Base-by-base conservation (phyloP, 2,888 invertebrate species). In the Apamea crenata region DNA sequence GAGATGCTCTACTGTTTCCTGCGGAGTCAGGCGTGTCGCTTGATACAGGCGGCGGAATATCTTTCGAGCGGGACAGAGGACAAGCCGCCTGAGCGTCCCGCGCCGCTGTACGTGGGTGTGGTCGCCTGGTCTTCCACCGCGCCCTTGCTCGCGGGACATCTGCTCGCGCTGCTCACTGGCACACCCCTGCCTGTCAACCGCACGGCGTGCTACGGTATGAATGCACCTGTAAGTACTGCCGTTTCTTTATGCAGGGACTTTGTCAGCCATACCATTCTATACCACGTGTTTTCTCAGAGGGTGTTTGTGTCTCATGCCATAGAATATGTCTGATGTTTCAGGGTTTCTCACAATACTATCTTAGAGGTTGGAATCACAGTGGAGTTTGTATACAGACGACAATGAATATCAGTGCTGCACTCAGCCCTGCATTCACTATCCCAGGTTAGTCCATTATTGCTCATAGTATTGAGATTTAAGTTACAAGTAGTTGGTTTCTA, bases 351-450 rank as follows among this genome's bases (percentile, higher is more conserved):
- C 92, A 97, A 82, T 96, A 96, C 85, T 98, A 98, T 97, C 97
- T 98, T 95, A 97, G 97, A 36, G 98, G 98, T 14, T 97, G 97
- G 91, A 97, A 98, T 91, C 97, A 97, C 40, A 97, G 96, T n/a
- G 98, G 98, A 47, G 95, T 97, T 75, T 99, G 99, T 92, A 97
- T 98, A 67, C 97, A 98, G 83, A 98, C 98, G 0, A 98, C 98
- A 0, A 98, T 98, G 93, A 98, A 98, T 92, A 97, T 97, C 86
- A 98, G 98, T 65, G 95, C 97, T 84, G 99, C 99, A 2, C 91
- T 98, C 18, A 99, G 99, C 94, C 99, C 99, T n/a, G 99, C 99
- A 0, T 99, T 99, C 93, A 94, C 97, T 16, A 97, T 98, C 86
- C 94, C 97, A 86, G 98, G 98, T 98, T 93, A 93, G 91, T 83